A percentile compares a stretch with the other conserved stretches of the same genome.
These are phyloP conservation scores for Aethes cnicana DNA, from an alignment of 2,888 invertebrate species.

Conservation along the genomic window DNA sequence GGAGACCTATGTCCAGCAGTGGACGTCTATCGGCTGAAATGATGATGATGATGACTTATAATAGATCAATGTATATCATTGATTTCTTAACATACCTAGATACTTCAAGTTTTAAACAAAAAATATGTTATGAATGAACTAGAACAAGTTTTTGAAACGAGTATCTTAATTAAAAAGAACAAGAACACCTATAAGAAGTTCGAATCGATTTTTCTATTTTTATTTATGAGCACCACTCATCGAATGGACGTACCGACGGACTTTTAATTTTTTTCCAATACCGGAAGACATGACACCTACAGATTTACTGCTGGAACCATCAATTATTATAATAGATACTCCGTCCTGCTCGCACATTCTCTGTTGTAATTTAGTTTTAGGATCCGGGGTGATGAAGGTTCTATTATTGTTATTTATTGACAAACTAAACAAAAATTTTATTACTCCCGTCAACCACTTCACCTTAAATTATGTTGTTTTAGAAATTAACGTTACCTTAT, in stretches of 20 bases:
- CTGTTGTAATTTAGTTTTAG: slow-evolving; percentile 34
- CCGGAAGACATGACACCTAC: slow-evolving; percentile 71
- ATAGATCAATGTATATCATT: too few relatives aligned
- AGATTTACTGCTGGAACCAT: slow-evolving; percentile 60
- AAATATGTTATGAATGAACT: slow-evolving; percentile 20
- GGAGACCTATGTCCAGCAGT: too few relatives aligned
- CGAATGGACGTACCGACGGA: slow-evolving; percentile 22
- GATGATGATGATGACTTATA: too few relatives aligned
- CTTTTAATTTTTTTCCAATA: slow-evolving; percentile 50
- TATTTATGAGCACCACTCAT: slow-evolving; percentile 28
- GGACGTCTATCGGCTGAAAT: too few relatives aligned
- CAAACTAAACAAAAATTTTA: too few relatives aligned
- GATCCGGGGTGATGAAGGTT: slow-evolving; percentile 1
- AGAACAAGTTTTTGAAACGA: background rate
- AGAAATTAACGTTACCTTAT: too few relatives aligned
- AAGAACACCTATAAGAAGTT: slow-evolving; percentile 22
- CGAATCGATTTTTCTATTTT: slow-evolving; percentile 24
- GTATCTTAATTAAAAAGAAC: slow-evolving; percentile 30
- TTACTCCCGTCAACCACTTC: too few relatives aligned
- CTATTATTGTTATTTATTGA: too few relatives aligned
- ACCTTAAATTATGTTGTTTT: too few relatives aligned
- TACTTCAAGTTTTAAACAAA: background rate
- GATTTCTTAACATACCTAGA: too few relatives aligned
- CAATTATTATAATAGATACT: slow-evolving; percentile 63
- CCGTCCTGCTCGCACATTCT: slow-evolving; percentile 41